Evolutionary conservation across 2,113 vertebrate species (phyloP), one percentile per base, ranked within the genome.

Genomic region (Mormyrus lacerda): DNA sequence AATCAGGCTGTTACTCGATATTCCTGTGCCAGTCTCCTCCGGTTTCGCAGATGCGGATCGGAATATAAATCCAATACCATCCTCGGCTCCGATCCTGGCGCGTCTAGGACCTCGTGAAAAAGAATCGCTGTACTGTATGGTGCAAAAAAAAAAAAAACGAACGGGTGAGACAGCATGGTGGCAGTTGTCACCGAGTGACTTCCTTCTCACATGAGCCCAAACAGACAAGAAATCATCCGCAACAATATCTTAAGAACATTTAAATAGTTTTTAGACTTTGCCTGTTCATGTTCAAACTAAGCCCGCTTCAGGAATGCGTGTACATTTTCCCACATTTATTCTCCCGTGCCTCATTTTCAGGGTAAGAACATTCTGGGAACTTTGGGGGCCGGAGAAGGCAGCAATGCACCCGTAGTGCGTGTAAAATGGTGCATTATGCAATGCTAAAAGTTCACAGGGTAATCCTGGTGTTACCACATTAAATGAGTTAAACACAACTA

Each of bases 91-190:
- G 69, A 65, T 90, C 92, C 86, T 91, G 89, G 69, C 90, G 87
- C 92, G 90, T 89, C 89, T 85, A 88, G 91, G 93, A 31, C 91
- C 89, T 88, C 90, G 76, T 69, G 85, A 91, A 90, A 53, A 93
- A 95, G 94, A 95, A 95, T 94, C 91, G 92, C 90, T 90, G 91
- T 93, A 93, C 92, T 95, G 91, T 90, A 91, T 93, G 89, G 83
- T 87, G 35, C 51, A 44, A 31, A 47, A 48, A 45, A 21, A 31
- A 2, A 13, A n/a, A 42, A 17, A 11, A 24, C 47, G 31, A 79
- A 93, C 93, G 94, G 94, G 92, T 94, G 89, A 91, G 91, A 91
- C 94, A 92, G 94, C 92, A 91, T 8, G n/a, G 10, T 45, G 45
- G 3, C 11, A 90, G 95, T 93, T 94, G 92, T 69, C 61, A 31